phyloP scores from a whole-genome alignment of 2,888 invertebrate genomes.

The Drosophila paracracens region DNA sequence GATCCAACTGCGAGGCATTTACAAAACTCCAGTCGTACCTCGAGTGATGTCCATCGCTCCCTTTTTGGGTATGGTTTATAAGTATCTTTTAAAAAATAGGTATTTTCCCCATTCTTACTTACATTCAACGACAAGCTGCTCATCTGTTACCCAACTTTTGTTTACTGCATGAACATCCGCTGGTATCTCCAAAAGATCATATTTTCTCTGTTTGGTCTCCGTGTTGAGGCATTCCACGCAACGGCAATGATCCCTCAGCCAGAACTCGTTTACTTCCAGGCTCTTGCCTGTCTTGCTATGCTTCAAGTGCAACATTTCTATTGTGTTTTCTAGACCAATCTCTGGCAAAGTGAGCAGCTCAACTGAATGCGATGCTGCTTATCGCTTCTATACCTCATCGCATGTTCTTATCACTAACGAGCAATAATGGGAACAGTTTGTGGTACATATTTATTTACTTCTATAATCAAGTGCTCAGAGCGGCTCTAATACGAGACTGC shows the following conservation, averaged over 20 bases:
- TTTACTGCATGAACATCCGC: constrained; percentile 84
- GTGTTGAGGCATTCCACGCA: constrained; percentile 87
- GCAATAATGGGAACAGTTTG: background rate
- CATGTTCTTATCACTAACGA: constrained; percentile 40
- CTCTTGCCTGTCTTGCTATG: constrained; percentile 53
- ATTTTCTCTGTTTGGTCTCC: constrained; percentile 87
- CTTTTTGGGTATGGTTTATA: constrained; percentile 9
- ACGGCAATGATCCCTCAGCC: constrained; percentile 85
- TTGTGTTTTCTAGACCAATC: constrained; percentile 8
- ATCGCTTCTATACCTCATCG: background rate
- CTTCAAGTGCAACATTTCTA: constrained; percentile 67
- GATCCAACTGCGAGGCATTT: constrained; percentile 64
- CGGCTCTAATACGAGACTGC: background rate
- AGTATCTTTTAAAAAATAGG: background rate
- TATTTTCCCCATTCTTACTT: constrained; percentile 76
- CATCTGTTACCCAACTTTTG: constrained; percentile 78
- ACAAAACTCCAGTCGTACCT: constrained; percentile 55
- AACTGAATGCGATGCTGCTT: constrained; percentile 26
- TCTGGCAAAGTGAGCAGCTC: background rate
- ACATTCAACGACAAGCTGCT: constrained; percentile 85
- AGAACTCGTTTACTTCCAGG: constrained; percentile 74
- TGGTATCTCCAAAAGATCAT: constrained; percentile 87
- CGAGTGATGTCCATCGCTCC: constrained; percentile 62
- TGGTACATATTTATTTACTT: background rate
- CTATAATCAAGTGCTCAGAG: background rate